Conservation (phyloP, 2,888 invertebrate species). For the Ecliptopera silaceata region DNA sequence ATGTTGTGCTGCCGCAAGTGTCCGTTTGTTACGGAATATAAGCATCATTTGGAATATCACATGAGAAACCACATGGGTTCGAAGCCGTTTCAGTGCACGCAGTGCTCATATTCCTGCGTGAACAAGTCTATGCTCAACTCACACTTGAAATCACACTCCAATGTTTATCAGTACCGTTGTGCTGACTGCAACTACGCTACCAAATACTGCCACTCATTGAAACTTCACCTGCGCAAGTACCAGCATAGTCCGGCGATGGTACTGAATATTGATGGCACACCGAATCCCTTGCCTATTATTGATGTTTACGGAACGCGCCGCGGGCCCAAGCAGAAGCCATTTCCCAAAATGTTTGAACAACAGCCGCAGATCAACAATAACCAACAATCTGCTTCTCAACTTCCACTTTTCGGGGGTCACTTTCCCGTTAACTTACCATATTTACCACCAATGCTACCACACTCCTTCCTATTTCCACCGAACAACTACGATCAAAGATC, state of each 20-base stretch:
- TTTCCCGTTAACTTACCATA: conserved; percentile 76
- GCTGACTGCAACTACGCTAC: conserved; percentile 97
- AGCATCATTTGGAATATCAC: conserved; percentile 99
- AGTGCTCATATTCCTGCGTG: conserved; percentile 96
- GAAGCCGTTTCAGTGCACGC: conserved; percentile 96
- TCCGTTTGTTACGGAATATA: conserved; percentile 98
- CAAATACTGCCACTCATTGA: conserved; percentile 98
- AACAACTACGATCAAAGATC: conserved; percentile 69
- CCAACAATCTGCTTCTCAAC: conserved; percentile 57
- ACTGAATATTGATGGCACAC: conserved; percentile 93
- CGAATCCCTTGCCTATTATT: conserved; percentile 93
- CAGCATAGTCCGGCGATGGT: conserved; percentile 95
- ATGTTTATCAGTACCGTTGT: conserved; percentile 96
- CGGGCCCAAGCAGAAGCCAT: conserved; percentile 88
- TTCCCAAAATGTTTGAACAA: conserved; percentile 68
- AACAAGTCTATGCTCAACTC: conserved; percentile 99
- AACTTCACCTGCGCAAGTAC: conserved; percentile 96
- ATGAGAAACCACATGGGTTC: conserved; percentile 96
- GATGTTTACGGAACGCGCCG: conserved; percentile 95
- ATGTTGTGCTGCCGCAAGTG: conserved; percentile 95
- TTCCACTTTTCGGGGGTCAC: conserved; percentile 70
- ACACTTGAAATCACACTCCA: conserved; percentile 97
- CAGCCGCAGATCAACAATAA: conserved; percentile 51
- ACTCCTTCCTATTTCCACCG: conserved; percentile 77
- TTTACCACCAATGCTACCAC: conserved; percentile 73